Evolutionary conservation across 2,113 vertebrate genomes (phyloP), one percentile per base, ranked within the genome.

Genomic region (Trichechus manatus): DNA sequence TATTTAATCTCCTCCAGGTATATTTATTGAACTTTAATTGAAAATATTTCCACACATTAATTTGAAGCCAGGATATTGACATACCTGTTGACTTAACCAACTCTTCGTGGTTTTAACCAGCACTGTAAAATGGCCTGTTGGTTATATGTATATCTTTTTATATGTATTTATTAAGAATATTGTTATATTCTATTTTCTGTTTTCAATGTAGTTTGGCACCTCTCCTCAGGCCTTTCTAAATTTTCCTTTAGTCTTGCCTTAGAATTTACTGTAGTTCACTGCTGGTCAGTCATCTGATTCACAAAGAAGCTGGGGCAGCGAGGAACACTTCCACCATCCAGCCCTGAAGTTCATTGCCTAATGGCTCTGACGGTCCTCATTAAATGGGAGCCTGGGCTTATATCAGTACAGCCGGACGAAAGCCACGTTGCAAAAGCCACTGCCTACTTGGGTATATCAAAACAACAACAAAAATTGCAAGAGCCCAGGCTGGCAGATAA

Each of bases 81-180:
- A 56, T 14, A 85, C 27, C 61, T 95, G 10, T 25, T 93, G 44
- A 87, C 50, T 89, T 78, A 85, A 93, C 14, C 10, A 97, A 53
- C 20, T 87, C 64, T 77, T 96, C 4, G 9, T 87, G n/a, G 53
- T 87, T 89, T 92, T 88, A 96, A 92, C 82, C 72, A 93, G 87
- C 66, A 88, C 92, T 93, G 66, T 92, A 93, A 87, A 96, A 63
- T 93, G 63, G 22, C 17, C 75, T 89, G 27, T 53, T 93, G 66
- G 15, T 87, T 80, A 93, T 83, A 89, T 96, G 77, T 90, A 78
- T 95, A 64, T 94, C 83, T 87, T 95, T 96, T 83, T 89, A 53
- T 77, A 93, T 75, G 42, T 96, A 92, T 96, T 95, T 97, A 97
- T 96, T 81, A 87, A 75, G 79, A 80, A 61, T 79, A 84, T 88